Evolutionary conservation across 2,888 invertebrate genomes (phyloP).

Genomic region (Caenorhabditis sp.): DNA sequence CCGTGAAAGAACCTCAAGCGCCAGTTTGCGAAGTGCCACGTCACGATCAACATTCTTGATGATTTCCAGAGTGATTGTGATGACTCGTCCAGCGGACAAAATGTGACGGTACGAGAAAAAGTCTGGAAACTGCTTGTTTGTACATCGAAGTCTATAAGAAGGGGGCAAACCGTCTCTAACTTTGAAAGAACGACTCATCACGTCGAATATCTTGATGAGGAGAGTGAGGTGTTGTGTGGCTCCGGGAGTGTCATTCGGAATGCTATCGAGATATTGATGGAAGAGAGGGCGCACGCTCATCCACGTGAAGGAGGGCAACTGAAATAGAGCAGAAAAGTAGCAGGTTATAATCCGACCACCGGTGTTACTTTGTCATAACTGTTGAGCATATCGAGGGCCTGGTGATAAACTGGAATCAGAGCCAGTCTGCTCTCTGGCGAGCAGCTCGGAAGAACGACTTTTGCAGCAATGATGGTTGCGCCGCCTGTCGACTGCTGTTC

Average conservation of each 20-base stretch:
- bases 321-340: background rate
- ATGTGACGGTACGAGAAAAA: conserved; percentile 7
- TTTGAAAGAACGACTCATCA: conserved; percentile 1
- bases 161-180: background rate
- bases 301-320: conserved; percentile 17
- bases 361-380: conserved; percentile 12
- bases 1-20: conserved; percentile 1
- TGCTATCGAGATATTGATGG: conserved; percentile 9
- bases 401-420: conserved; percentile 7
- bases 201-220: background rate
- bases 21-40: conserved; percentile 1
- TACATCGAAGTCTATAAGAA: background rate
- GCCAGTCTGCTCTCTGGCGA: background rate
- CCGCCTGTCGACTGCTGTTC: conserved; percentile 21
- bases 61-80: background rate
- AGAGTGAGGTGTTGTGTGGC: background rate
- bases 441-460: background rate
- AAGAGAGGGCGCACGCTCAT: conserved; percentile 7
- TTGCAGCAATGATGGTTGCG: conserved; percentile 1
- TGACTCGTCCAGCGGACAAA: background rate
- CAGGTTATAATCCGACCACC: no score
- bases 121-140: conserved; percentile 7
- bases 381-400: conserved; percentile 7
- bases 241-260: conserved; percentile 18
- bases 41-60: conserved; percentile 11